These are phyloP conservation scores for Abrostola tripartita DNA, from an alignment of 2,888 invertebrate species.

Conservation along the genomic window DNA sequence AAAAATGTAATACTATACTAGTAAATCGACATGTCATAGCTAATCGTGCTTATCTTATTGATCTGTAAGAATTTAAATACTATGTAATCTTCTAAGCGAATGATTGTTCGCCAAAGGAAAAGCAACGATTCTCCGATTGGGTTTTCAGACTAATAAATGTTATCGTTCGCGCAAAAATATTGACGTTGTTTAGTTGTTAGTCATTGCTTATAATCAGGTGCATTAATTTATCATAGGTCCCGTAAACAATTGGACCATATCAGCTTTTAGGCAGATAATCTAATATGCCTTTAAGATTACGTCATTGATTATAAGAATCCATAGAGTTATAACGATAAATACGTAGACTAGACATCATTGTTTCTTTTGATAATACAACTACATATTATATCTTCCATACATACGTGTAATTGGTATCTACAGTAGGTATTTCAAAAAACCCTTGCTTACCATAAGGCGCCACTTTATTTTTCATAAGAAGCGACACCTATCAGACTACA, in stretches of 20 bases:
- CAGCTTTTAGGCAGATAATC: slow-evolving; percentile 1
- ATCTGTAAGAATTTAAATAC: not conserved
- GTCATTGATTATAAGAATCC: slow-evolving; percentile 27
- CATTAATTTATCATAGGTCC: slow-evolving; percentile 14
- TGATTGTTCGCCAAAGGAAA: not conserved
- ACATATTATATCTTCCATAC: too few species aligned
- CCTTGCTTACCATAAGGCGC: too few species aligned
- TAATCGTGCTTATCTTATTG: too few species aligned
- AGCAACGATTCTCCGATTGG: not conserved
- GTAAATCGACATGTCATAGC: too few species aligned
- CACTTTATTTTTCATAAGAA: too few species aligned
- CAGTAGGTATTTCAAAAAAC: too few species aligned
- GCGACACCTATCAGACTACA: too few species aligned
- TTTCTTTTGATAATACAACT: too few species aligned
- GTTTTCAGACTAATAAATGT: slow-evolving; percentile 1
- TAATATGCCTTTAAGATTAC: slow-evolving; percentile 12
- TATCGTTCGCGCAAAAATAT: slow-evolving; percentile 2
- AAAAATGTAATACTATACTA: too few species aligned
- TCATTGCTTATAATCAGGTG: not conserved
- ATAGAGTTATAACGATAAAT: slow-evolving; percentile 15
- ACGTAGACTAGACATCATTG: not conserved
- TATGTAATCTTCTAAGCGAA: not conserved
- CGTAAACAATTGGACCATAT: slow-evolving; percentile 37
- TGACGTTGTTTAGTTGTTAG: not conserved
- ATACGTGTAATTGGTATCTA: too few species aligned